phyloP scores from a whole-genome alignment of 2,888 invertebrate species.

The Dryadula phaetusa region DNA sequence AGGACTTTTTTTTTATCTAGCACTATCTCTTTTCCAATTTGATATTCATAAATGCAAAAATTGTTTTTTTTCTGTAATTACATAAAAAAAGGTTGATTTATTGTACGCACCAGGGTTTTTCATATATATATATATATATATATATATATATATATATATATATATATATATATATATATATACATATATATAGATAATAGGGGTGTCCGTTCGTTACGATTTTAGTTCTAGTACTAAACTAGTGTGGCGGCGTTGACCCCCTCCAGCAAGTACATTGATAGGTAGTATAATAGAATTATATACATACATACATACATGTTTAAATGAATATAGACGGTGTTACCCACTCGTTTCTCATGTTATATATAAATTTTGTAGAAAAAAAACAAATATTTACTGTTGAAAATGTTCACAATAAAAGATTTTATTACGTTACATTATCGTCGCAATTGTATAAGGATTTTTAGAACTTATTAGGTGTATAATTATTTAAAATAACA shows the following conservation, averaged over 20 bases:
- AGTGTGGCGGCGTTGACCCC: conserved; percentile 4
- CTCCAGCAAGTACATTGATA: conserved; percentile 25
- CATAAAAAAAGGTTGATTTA: conserved; percentile 41
- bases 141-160: too few relatives aligned
- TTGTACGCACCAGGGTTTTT: conserved; percentile 39
- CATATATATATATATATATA: too few relatives aligned
- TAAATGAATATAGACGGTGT: neutral
- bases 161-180: too few relatives aligned
- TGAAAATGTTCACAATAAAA: conserved; percentile 14
- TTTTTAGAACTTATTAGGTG: conserved; percentile 1
- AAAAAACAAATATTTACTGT: conserved; percentile 18
- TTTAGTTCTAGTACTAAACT: conserved; percentile 5
- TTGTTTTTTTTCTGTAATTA: conserved; percentile 48
- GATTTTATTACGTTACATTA: conserved; percentile 17
- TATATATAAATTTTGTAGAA: conserved; percentile 19
- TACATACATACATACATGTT: conserved; percentile 22
- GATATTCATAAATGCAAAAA: conserved; percentile 62
- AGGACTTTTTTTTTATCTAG: conserved; percentile 60
- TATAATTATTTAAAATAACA: neutral
- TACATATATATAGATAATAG: conserved; percentile 11
- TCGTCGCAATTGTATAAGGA: conserved; percentile 17
- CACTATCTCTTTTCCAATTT: conserved; percentile 48
- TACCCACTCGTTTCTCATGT: neutral
- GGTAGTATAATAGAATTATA: conserved; percentile 35
- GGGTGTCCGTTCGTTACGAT: conserved; percentile 4